Base-by-base conservation (phyloP, 2,888 invertebrate genomes). In the Phyllotreta striolata region DNA sequence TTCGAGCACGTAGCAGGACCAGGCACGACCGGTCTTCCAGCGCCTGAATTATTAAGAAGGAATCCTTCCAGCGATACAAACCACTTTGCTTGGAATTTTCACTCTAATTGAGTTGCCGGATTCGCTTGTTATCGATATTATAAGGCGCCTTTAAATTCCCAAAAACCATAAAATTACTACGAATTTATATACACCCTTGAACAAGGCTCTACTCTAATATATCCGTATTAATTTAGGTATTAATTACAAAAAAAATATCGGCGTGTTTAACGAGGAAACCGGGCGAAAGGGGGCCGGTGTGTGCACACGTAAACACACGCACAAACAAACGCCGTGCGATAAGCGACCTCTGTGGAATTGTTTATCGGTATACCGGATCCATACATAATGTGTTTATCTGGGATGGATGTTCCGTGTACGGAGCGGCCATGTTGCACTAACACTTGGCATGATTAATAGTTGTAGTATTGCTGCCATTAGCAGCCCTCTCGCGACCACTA, bases 381-480 rank as follows among this genome's bases (percentile, higher is more conserved):
- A 80, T 80, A 79, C 80, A 80, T 80, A 81, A 79, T 78, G 78
- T 79, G 80, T 81, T 81, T 81, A 81, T 81, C 81, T 80, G 80
- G 80, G 79, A 80, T 80, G 80, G 79, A 81, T 81, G 81, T 80
- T 80, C 79, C 79, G 77, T 79, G 79, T 79, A 79, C 78, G 77
- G 75, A 75, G 78, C 79, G 79, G 80, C 81, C 80, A 81, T 81
- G 80, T 80, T 81, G 80, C 76, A 77, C 76, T 76, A 79, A 78
- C 80, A 80, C 80, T 81, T 77, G 80, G 80, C 81, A 79, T 81
- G 81, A 81, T 81, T 81, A 81, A 81, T 81, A 78, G 80, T 79
- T 77, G 79, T 78, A 78, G 75, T 77, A 77, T 76, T 77, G 76
- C 79, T 80, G 81, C 80, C 81, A 81, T 81, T 81, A 81, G 79